Percentiles rank a stretch among this genome's conserved stretches.
These are phyloP conservation scores for Macrosoma leucophasiata DNA, from an alignment of 2,888 invertebrate genomes.

Conservation along the genomic window DNA sequence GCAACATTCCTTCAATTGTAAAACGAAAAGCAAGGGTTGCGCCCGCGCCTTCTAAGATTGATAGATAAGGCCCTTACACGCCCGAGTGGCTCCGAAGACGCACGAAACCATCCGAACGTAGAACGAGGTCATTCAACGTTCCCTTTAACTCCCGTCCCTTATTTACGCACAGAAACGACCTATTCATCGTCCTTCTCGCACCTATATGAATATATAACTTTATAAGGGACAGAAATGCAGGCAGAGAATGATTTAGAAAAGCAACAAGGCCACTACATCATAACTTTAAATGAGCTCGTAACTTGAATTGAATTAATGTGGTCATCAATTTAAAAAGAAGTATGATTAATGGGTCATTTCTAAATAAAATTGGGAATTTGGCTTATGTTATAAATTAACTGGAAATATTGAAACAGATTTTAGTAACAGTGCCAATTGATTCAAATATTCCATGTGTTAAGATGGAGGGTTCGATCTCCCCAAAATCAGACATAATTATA, in stretches of 20 bases:
- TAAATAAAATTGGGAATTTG: too few relatives aligned
- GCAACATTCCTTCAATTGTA: slow-evolving; percentile 19
- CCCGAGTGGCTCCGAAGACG: slow-evolving; percentile 45
- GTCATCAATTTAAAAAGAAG: slow-evolving; percentile 25
- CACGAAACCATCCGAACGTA: slow-evolving; percentile 45
- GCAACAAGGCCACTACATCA: slow-evolving; percentile 39
- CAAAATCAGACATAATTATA: too few relatives aligned
- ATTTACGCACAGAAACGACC: slow-evolving; percentile 35
- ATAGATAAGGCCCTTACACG: slow-evolving; percentile 49
- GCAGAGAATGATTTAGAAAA: slow-evolving; percentile 55
- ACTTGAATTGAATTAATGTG: slow-evolving; percentile 33
- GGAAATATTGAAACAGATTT: too few relatives aligned
- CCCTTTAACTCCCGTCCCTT: slow-evolving; percentile 57
- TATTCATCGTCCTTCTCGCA: slow-evolving; percentile 35
- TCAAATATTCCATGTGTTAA: too few relatives aligned
- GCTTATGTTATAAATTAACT: too few relatives aligned
- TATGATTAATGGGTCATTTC: too few relatives aligned
- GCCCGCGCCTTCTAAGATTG: slow-evolving; percentile 51
- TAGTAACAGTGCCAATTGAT: too few relatives aligned
- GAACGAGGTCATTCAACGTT: slow-evolving; percentile 61
- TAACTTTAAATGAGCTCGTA: slow-evolving; percentile 25
- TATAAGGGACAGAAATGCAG: slow-evolving; percentile 45
- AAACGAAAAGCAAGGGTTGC: slow-evolving; percentile 44
- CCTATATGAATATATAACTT: slow-evolving; percentile 52
- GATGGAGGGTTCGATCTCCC: too few relatives aligned